Base-by-base conservation (phyloP, 2,797 vertebrate species). In the Otus scops region DNA sequence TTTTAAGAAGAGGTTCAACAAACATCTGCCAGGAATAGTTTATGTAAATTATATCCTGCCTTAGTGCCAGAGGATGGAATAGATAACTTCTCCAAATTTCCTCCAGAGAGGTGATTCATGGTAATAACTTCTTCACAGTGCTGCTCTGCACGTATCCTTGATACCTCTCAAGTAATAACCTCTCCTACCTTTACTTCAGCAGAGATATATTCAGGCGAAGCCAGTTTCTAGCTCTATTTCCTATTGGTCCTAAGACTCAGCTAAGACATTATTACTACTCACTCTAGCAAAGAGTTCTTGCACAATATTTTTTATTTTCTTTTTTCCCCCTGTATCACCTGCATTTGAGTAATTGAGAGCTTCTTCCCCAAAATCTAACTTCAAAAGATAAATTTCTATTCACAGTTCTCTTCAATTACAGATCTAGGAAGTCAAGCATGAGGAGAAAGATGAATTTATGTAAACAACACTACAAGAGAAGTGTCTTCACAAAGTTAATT, bases 1-100 rank as follows among this genome's bases (percentile, higher is more conserved):
- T 81, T 75, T 78, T 24, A 75, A 86, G 39, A 81, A 92, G 22
- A 77, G 27, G 26, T 85, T 91, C 75, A 89, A 82, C 7, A 70
- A 89, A 76, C 21, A 87, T 50, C 28, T 71, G 34, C 45, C 34
- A 89, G 50, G 38, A 87, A 79, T 11, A 68, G 30, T 47, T 87
- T 19, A 79, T 19, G 23, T 57, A 60, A 64, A 75, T 92, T 64
- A 75, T 36, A 87, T 73, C 28, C 32, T 56, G n/a, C 36, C 43
- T 71, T 71, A 53, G 13, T 71, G 32, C 14, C 0, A 0, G 28
- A 65, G 50, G 17, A 75, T 56, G 57, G 30, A 84, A 75, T 8
- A 90, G 60, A 50, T 18, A 95, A 78, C 22, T 61, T 92, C 74
- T 85, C 27, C 28, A 61, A 65, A 89, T 61, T 65, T 53, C 47